Evolutionary conservation across 1,140 invertebrate species (phyloP).

Genomic region (Meloidogyne exigua): DNA sequence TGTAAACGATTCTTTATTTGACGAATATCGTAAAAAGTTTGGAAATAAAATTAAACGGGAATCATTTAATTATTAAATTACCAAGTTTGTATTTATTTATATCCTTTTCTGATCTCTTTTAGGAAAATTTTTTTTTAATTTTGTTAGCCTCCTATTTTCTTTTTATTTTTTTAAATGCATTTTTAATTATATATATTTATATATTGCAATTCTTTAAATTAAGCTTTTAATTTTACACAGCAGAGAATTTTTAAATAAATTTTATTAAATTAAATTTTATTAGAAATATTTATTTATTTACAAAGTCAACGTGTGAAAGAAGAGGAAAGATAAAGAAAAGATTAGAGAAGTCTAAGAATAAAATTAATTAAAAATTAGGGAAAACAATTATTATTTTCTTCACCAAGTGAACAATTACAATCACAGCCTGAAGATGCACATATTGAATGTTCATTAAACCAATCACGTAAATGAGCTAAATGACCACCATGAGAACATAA

Average conservation of each 20-base stretch:
- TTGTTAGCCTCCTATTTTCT: too few relatives aligned
- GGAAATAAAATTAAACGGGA: background rate
- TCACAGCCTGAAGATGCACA: constrained; percentile 39
- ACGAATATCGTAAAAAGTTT: background rate
- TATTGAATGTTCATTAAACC: constrained; percentile 37
- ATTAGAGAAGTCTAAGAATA: background rate
- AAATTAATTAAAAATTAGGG: background rate
- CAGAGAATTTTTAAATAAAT: too few relatives aligned
- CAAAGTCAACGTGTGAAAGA: background rate
- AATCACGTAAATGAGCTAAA: constrained; percentile 38
- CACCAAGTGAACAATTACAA: constrained; percentile 27
- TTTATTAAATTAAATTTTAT: too few relatives aligned
- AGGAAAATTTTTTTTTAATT: too few relatives aligned
- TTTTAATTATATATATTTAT: too few relatives aligned
- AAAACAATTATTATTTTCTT: background rate
- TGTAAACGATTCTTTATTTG: background rate
- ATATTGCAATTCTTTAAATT: too few relatives aligned
- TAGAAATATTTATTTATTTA: background rate
- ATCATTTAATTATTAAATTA: background rate
- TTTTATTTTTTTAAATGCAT: too few relatives aligned
- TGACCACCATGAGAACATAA: constrained; percentile 30
- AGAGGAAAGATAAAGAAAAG: background rate
- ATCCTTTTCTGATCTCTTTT: background rate
- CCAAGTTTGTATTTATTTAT: background rate
- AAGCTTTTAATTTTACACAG: too few relatives aligned